Base-by-base conservation (phyloP, 2,797 vertebrate species). In the Uromys caudimaculatus region DNA sequence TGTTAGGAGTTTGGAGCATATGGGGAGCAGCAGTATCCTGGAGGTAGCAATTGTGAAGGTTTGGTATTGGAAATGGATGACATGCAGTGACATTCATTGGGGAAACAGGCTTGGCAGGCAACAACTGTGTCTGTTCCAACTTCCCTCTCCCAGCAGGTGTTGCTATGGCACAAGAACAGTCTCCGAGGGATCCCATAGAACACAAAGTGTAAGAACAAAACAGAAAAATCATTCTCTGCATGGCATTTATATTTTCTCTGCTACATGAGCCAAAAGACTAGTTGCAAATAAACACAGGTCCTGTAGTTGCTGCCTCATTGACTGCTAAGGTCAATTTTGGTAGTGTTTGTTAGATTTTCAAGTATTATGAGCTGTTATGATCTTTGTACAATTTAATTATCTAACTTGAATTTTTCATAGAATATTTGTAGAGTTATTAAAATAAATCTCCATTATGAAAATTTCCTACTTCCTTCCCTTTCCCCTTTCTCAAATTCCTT, bases 111-210 rank as follows among this genome's bases (percentile, higher is more conserved):
- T 79, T 95, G 97, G 95, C 87, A 96, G 88, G 56, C 84, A 89
- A 75, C 16, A 81, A 7, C 1, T 0, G 0, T 44, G 56, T 84
- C 94, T 96, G 97, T 97, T 98, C 90, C 97, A 97, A 89, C 95
- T 52, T 91, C 64, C 79, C 77, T 93, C 50, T 98, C 98, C 98
- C 91, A 71, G 98, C 97, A 98, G 97, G 94, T 98, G 98, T 89
- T 98, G 98, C 98, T 98, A 95, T 79, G 95, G 95, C 94, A 97
- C 93, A 76, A 95, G 97, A 92, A 97, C 90, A 95, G 58, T 60
- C 95, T 97, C 2, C 1, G 3, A 97, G 94, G 96, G 89, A 95
- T 93, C 97, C 76, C 38, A 58, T 7, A 86, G n/a, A 95, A 95
- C 84, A 95, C 84, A 76, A 83, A 88, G 82, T 73, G 10, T 82